Percentiles rank a stretch among this genome's conserved stretches.
phyloP scores from a whole-genome alignment of 2,888 invertebrate genomes.

The Therioaphis trifolii region DNA sequence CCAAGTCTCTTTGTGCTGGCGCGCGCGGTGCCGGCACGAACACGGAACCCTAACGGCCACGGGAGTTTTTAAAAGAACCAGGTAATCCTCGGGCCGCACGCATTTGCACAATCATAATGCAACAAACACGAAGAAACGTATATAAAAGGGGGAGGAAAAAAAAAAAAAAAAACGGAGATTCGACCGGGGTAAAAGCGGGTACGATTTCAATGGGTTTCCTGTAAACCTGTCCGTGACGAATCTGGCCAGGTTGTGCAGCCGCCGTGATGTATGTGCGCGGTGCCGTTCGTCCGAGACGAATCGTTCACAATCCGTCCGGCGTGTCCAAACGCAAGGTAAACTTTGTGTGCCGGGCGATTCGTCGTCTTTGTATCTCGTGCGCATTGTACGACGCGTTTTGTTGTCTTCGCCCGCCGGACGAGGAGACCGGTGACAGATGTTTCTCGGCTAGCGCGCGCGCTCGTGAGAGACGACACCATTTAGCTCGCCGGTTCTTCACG shows the following conservation, averaged over 20 bases:
- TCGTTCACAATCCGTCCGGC: slow-evolving; percentile 57
- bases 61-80: slow-evolving; percentile 37
- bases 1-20: slow-evolving; percentile 24
- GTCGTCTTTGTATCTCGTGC: neutral
- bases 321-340: slow-evolving; percentile 60
- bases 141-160: neutral
- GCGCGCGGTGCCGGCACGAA: slow-evolving; percentile 15
- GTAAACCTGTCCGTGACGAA: slow-evolving; percentile 61
- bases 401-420: no score
- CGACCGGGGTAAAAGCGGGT: slow-evolving; percentile 28
- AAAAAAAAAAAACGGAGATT: neutral
- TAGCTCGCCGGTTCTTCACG: neutral
- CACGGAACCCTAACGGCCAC: neutral
- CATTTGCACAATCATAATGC: slow-evolving; percentile 61
- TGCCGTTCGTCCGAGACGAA: slow-evolving; percentile 49
- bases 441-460: neutral
- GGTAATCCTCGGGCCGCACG: slow-evolving; percentile 59
- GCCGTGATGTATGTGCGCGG: slow-evolving; percentile 52
- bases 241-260: slow-evolving; percentile 18
- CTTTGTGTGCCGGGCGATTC: slow-evolving; percentile 20
- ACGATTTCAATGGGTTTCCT: slow-evolving; percentile 58
- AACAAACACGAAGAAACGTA: neutral
- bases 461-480: neutral
- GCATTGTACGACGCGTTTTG: no score
- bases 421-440: slow-evolving; percentile 33